A percentile compares a stretch with the other conserved stretches of the same genome.
Evolutionary conservation across 2,797 vertebrate genomes (phyloP).

Genomic region (Choloepus didactylus): DNA sequence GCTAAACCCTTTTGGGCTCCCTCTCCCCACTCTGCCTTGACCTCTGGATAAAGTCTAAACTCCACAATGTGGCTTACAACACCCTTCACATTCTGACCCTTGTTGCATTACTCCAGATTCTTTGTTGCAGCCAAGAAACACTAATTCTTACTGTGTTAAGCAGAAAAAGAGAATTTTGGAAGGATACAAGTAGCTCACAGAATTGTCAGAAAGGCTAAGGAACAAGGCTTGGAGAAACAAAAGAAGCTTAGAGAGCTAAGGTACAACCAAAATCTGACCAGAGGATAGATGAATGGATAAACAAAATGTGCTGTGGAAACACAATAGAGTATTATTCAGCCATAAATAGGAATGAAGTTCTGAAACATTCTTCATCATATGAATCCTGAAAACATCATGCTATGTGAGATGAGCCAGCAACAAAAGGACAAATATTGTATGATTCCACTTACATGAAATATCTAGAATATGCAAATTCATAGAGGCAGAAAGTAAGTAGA

Average conservation of each 20-base stretch:
- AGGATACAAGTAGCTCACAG: neutral
- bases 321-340: no score
- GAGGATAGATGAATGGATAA: no score
- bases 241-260: neutral
- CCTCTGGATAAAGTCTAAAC: neutral
- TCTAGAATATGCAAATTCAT: no score
- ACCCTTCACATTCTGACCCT: neutral
- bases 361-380: no score
- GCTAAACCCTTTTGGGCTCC: neutral
- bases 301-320: no score
- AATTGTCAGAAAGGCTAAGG: neutral
- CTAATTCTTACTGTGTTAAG: conserved; percentile 1
- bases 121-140: conserved; percentile 36
- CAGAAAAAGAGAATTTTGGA: neutral
- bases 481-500: no score
- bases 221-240: conserved; percentile 12
- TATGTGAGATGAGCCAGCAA: no score
- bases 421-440: no score
- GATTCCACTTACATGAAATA: no score
- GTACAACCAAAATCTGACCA: neutral
- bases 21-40: neutral
- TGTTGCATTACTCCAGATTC: neutral
- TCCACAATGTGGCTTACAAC: neutral
- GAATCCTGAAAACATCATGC: no score
- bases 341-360: no score